A percentile compares a stretch with the other conserved stretches of the same genome.
Evolutionary conservation across 2,797 vertebrate species (phyloP).

Genomic region (Geotrypetes seraphini): DNA sequence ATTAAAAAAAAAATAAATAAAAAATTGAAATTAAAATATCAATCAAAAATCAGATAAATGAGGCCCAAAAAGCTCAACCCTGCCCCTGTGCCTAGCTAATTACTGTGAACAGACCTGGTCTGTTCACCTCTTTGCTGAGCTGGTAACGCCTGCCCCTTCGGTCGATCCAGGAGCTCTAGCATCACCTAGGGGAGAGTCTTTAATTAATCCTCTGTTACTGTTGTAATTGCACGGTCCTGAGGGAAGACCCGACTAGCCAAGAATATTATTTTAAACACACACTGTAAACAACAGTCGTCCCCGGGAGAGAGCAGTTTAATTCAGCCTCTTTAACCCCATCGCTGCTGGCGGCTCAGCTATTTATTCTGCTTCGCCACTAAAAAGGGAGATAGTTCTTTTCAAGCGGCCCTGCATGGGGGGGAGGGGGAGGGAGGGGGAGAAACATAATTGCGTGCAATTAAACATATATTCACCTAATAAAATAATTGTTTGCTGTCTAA

Average conservation of each 20-base stretch:
- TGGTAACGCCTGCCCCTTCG: conserved; percentile 64
- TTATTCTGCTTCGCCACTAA: conserved; percentile 14
- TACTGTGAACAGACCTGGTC: conserved; percentile 41
- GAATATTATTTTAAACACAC: conserved; percentile 84
- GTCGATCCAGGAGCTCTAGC: conserved; percentile 56
- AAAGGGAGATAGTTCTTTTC: conserved; percentile 6
- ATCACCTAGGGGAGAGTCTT: conserved; percentile 69
- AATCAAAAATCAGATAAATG: conserved; percentile 49
- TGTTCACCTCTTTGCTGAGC: conserved; percentile 57
- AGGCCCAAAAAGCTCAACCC: conserved; percentile 30
- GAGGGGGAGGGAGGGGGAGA: conserved; percentile 18
- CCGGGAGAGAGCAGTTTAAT: conserved; percentile 45
- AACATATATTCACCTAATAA: conserved; percentile 5
- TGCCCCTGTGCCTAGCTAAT: conserved; percentile 43
- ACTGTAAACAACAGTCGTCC: conserved; percentile 81
- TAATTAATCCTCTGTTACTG: conserved; percentile 96
- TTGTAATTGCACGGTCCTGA: conserved; percentile 79
- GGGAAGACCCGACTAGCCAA: conserved; percentile 59
- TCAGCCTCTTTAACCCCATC: conserved; percentile 45
- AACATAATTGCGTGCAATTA: neutral
- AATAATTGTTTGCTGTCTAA: conserved; percentile 20
- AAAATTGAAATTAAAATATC: conserved; percentile 39
- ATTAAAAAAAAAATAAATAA: conserved; percentile 18
- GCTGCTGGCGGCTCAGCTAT: conserved; percentile 20
- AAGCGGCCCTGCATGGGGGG: conserved; percentile 15